phyloP scores from a whole-genome alignment of 2,797 vertebrate genomes.

The Acanthiza pusilla region DNA sequence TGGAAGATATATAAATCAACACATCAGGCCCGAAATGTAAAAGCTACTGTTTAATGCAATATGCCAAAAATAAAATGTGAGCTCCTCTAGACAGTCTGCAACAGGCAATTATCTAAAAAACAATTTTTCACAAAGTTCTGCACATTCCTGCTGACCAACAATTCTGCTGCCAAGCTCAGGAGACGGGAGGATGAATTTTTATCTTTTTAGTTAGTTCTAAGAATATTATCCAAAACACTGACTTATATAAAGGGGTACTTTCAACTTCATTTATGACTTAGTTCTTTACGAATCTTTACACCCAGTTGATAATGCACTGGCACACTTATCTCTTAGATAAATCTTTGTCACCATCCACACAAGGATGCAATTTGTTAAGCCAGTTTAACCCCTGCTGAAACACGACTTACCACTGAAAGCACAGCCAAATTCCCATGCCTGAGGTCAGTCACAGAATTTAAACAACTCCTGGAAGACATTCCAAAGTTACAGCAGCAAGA shows the following conservation, averaged over 20 bases:
- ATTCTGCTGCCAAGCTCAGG: conserved; percentile 36
- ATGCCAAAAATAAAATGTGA: conserved; percentile 48
- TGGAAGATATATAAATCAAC: conserved; percentile 37
- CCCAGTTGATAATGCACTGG: neutral
- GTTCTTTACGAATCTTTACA: neutral
- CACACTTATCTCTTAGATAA: neutral
- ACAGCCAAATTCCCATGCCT: neutral
- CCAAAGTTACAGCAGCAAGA: neutral
- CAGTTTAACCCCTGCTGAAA: neutral
- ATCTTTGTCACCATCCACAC: neutral
- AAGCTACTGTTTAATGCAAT: conserved; percentile 34
- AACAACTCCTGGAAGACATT: neutral
- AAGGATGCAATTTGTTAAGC: neutral
- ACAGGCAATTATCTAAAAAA: conserved; percentile 62
- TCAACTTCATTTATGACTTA: neutral
- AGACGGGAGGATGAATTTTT: neutral
- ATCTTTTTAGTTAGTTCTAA: conserved; percentile 32
- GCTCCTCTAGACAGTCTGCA: conserved; percentile 45
- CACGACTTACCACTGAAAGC: neutral
- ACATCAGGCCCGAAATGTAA: neutral
- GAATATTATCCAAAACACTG: conserved; percentile 22
- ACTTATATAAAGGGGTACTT: neutral
- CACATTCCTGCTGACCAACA: conserved; percentile 52
- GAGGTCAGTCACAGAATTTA: neutral
- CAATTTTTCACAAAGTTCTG: conserved; percentile 53